Conservation (phyloP, 2,888 invertebrate species). For the Orchesellides sinensis region DNA sequence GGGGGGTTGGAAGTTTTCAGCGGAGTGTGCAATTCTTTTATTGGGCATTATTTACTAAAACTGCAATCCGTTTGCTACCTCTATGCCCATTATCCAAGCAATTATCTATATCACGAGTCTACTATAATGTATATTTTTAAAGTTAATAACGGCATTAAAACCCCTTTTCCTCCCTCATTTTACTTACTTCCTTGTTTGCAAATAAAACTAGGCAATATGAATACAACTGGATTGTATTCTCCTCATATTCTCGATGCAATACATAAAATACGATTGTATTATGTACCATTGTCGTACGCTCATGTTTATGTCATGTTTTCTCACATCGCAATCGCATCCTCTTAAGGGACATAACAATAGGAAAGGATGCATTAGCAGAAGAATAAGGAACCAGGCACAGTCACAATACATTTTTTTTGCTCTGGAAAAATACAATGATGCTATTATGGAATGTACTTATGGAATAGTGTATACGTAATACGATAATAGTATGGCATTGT, state of each 20-base stretch:
- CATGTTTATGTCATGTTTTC: not conserved
- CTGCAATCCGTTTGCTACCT: not conserved
- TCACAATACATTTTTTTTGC: not conserved
- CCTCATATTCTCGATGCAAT: too few relatives aligned
- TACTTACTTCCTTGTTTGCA: not conserved
- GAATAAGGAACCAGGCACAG: not conserved
- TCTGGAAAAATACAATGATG: too few relatives aligned
- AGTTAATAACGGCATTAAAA: too few relatives aligned
- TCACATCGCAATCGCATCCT: not conserved
- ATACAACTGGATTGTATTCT: too few relatives aligned
- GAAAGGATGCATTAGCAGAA: slow-evolving; percentile 10
- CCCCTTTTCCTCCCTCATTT: not conserved
- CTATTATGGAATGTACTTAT: not conserved
- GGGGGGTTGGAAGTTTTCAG: not conserved
- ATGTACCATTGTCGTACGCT: too few relatives aligned
- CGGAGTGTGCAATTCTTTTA: not conserved
- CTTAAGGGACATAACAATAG: not conserved
- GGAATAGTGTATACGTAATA: not conserved
- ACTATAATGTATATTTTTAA: too few relatives aligned
- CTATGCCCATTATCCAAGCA: too few relatives aligned
- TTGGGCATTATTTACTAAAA: not conserved
- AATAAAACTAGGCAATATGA: not conserved
- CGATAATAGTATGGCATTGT: not conserved
- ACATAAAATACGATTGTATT: too few relatives aligned
- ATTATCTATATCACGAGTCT: too few relatives aligned